Conservation (phyloP, 2,797 vertebrate species). For the Dermochelys coriacea region DNA sequence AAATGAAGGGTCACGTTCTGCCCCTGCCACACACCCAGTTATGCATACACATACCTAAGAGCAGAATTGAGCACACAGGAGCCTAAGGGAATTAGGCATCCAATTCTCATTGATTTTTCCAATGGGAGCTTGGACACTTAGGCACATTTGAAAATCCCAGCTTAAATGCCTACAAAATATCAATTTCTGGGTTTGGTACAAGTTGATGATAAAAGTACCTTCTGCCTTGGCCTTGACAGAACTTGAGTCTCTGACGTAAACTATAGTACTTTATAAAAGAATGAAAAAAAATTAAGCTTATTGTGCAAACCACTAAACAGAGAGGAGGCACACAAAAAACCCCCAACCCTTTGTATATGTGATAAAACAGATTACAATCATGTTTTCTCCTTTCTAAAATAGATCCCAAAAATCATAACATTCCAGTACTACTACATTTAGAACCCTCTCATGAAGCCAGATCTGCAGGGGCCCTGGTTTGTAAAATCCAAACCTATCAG, state of each 20-base stretch:
- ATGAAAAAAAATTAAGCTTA: not conserved
- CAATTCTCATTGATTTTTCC: not conserved
- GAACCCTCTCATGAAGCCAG: not conserved
- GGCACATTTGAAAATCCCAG: not conserved
- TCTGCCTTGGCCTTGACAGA: not conserved
- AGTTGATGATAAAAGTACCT: not conserved
- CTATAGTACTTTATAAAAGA: not conserved
- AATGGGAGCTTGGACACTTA: not conserved
- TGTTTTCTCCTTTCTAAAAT: not conserved
- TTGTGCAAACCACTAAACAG: not conserved
- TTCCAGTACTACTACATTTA: not conserved
- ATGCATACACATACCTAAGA: accelerated
- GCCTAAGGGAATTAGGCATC: not conserved
- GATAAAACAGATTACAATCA: not conserved
- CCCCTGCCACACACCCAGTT: not conserved
- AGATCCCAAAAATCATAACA: not conserved
- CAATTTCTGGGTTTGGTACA: not conserved
- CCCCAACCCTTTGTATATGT: not conserved
- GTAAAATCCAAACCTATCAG: slow-evolving; percentile 11
- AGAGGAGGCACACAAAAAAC: not conserved
- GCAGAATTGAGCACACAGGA: not conserved
- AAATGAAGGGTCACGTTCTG: not conserved
- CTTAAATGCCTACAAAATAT: not conserved
- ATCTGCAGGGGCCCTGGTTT: not conserved
- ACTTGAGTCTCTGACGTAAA: not conserved